These are phyloP conservation scores for Drosophila arizonae DNA, from an alignment of 1,140 invertebrate genomes.

Conservation along the genomic window DNA sequence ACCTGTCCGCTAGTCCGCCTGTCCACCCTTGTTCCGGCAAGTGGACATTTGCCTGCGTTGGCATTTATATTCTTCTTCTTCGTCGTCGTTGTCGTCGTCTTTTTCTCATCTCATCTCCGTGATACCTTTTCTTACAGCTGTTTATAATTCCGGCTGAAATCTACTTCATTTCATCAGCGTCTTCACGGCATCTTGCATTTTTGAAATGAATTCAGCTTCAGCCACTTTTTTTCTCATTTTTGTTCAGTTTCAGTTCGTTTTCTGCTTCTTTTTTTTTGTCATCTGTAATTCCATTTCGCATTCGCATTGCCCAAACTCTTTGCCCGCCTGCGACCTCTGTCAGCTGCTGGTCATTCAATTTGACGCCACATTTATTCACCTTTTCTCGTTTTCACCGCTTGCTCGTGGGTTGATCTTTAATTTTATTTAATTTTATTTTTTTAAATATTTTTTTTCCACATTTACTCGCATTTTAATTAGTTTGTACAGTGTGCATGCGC, in stretches of 20 bases:
- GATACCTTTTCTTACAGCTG: slow-evolving; percentile 50
- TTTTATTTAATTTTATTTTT: neutral
- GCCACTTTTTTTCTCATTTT: slow-evolving; percentile 22
- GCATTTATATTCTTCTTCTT: slow-evolving; percentile 33
- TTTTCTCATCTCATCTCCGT: slow-evolving; percentile 8
- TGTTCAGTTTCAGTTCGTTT: neutral
- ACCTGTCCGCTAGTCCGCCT: slow-evolving; percentile 1
- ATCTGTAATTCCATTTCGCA: slow-evolving; percentile 70
- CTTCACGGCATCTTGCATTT: slow-evolving; percentile 75
- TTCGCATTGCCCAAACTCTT: slow-evolving; percentile 24
- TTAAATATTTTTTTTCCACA: slow-evolving; percentile 18
- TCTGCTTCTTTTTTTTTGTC: slow-evolving; percentile 16
- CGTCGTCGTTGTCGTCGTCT: neutral
- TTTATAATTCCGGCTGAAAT: slow-evolving; percentile 69
- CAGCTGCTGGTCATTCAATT: slow-evolving; percentile 69
- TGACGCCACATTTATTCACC: slow-evolving; percentile 75
- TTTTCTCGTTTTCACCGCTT: slow-evolving; percentile 6
- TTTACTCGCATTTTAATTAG: slow-evolving; percentile 63
- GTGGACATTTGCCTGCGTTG: slow-evolving; percentile 45
- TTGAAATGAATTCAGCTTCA: slow-evolving; percentile 56
- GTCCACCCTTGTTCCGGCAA: slow-evolving; percentile 24
- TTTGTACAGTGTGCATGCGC: slow-evolving; percentile 39
- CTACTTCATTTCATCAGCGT: slow-evolving; percentile 76
- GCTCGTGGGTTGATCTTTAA: neutral
- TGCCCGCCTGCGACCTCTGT: slow-evolving; percentile 21